Conservation (phyloP, 2,113 vertebrate genomes). For the Eolophus roseicapilla region DNA sequence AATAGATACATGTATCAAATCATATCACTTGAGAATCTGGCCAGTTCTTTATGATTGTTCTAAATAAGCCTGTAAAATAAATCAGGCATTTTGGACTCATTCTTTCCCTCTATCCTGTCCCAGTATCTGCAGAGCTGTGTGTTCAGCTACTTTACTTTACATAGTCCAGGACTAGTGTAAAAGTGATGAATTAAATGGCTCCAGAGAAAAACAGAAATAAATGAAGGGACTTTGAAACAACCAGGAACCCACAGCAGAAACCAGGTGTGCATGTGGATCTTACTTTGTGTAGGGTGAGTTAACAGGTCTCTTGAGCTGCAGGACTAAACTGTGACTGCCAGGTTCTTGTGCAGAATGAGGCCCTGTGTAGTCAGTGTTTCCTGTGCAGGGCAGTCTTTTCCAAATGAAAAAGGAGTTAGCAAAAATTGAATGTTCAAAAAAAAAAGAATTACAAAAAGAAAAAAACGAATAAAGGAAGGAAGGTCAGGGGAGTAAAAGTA, state of each 20-base stretch:
- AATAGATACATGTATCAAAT: background rate
- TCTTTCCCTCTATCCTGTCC: slow-evolving; percentile 57
- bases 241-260: slow-evolving; percentile 23
- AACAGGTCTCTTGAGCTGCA: slow-evolving; percentile 25
- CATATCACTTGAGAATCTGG: background rate
- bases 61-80: background rate
- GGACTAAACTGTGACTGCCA: slow-evolving; percentile 4
- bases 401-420: background rate
- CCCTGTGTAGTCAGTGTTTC: slow-evolving; percentile 46
- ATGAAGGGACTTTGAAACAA: slow-evolving; percentile 17
- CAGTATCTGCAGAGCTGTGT: slow-evolving; percentile 30
- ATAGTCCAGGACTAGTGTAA: slow-evolving; percentile 43
- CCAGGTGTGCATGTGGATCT: slow-evolving; percentile 9
- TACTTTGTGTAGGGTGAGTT: background rate
- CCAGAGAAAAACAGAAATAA: background rate
- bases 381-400: slow-evolving; percentile 28
- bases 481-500: background rate
- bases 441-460: background rate
- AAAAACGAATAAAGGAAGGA: background rate
- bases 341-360: slow-evolving; percentile 34
- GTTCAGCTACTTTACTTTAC: slow-evolving; percentile 37
- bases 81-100: slow-evolving; percentile 3
- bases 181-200: slow-evolving; percentile 11
- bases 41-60: background rate
- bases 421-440: background rate